Evolutionary conservation across 2,888 invertebrate genomes (phyloP).

Genomic region (Portevinia maculata): DNA sequence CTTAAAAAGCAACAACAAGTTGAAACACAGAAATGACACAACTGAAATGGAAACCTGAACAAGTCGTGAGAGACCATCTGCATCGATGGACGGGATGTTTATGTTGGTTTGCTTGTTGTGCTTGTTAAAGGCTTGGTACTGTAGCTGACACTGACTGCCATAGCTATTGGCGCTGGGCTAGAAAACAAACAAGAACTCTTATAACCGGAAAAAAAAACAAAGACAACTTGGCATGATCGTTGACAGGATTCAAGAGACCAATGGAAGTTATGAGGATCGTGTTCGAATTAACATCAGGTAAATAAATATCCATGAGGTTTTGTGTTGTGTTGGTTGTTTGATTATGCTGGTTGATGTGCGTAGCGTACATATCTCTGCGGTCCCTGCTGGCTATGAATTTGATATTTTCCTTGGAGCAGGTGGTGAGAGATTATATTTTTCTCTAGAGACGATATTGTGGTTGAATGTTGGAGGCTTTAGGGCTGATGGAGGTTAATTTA

Average conservation of each 20-base stretch:
- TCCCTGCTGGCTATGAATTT: conserved; percentile 50
- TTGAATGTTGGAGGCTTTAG: conserved; percentile 4
- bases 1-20: conserved; percentile 8
- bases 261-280: conserved; percentile 72
- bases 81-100: conserved; percentile 3
- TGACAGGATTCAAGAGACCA: conserved; percentile 73
- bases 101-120: conserved; percentile 2
- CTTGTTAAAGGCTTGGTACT: background rate
- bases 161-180: conserved; percentile 10
- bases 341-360: background rate
- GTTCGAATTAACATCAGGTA: conserved; percentile 71
- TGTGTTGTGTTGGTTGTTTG: background rate
- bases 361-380: conserved; percentile 29
- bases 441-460: conserved; percentile 23
- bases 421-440: conserved; percentile 48
- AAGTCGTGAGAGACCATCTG: conserved; percentile 71
- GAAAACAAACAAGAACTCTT: conserved; percentile 16
- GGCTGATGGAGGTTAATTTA: background rate
- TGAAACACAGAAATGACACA: conserved; percentile 50
- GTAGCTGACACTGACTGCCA: conserved; percentile 6
- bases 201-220: conserved; percentile 7
- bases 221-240: conserved; percentile 69
- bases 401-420: conserved; percentile 62
- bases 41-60: conserved; percentile 74
- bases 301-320: conserved; percentile 72